Evolutionary conservation across 2,797 vertebrate species (phyloP).

Genomic region (Orientallactaga sibirica): DNA sequence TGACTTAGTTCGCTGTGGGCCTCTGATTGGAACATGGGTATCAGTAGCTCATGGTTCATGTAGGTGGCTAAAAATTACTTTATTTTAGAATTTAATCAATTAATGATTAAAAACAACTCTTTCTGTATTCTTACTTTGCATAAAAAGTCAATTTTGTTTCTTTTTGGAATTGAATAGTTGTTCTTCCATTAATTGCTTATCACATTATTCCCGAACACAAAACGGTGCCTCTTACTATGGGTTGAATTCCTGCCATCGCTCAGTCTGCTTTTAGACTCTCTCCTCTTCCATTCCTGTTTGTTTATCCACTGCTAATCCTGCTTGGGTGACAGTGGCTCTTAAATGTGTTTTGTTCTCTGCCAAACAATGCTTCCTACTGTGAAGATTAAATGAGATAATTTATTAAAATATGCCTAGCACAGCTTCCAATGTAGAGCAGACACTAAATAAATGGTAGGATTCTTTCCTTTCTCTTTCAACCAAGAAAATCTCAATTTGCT

Average conservation of each 20-base stretch:
- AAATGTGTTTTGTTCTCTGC: neutral
- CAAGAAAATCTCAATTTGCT: neutral
- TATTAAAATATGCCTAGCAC: neutral
- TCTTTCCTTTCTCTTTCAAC: neutral
- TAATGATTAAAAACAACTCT: neutral
- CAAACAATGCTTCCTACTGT: neutral
- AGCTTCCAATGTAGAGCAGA: neutral
- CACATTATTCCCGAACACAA: rapidly evolving
- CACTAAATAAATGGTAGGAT: neutral
- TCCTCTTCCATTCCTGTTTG: rapidly evolving
- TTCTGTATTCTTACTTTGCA: neutral
- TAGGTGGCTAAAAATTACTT: neutral
- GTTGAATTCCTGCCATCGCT: rapidly evolving
- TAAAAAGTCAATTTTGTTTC: neutral
- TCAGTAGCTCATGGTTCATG: neutral
- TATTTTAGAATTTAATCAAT: neutral
- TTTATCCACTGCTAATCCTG: neutral
- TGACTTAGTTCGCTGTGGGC: neutral
- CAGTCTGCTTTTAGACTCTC: rapidly evolving
- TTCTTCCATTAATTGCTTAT: neutral
- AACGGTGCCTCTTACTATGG: rapidly evolving
- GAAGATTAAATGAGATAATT: neutral
- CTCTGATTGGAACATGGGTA: rapidly evolving
- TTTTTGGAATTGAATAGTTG: neutral
- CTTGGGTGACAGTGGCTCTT: too few relatives aligned